phyloP scores from a whole-genome alignment of 2,797 vertebrate genomes.

The Cirrhinus mrigala region DNA sequence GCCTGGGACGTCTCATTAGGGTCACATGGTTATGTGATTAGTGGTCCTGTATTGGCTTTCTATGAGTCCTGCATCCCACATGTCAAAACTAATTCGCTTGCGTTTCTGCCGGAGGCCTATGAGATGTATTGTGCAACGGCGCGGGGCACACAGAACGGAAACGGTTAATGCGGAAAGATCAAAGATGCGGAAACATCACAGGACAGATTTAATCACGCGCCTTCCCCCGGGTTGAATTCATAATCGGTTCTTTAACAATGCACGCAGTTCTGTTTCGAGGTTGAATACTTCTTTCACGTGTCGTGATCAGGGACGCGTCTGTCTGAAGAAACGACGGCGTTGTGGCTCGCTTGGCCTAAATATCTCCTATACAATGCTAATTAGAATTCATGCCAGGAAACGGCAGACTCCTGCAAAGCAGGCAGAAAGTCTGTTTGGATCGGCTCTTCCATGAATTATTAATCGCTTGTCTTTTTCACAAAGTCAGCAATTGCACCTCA shows the following conservation, averaged over 20 bases:
- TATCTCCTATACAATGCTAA: conserved; percentile 35
- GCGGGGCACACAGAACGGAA: conserved; percentile 48
- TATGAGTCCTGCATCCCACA: conserved; percentile 58
- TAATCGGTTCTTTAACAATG: conserved; percentile 70
- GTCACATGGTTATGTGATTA: conserved; percentile 51
- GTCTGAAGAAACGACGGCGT: not conserved
- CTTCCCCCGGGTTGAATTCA: conserved; percentile 65
- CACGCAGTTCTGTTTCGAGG: conserved; percentile 62
- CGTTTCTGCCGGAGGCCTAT: conserved; percentile 46
- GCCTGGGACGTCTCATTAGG: conserved; percentile 18
- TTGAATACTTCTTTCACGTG: conserved; percentile 54
- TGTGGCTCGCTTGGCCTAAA: conserved; percentile 12
- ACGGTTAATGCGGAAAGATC: conserved; percentile 68
- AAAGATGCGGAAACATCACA: conserved; percentile 74
- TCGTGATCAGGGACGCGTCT: not conserved
- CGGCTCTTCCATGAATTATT: conserved; percentile 73
- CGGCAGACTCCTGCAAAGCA: conserved; percentile 54
- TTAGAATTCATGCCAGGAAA: conserved; percentile 56
- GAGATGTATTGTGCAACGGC: conserved; percentile 41
- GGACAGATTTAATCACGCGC: conserved; percentile 66
- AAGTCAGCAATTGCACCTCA: conserved; percentile 67
- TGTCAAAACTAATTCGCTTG: conserved; percentile 66
- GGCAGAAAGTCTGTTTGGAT: conserved; percentile 62
- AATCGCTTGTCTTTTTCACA: conserved; percentile 67
- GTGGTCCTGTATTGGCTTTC: conserved; percentile 51